Conservation (phyloP, 2,888 invertebrate species). For the Zonitis immaculata region DNA sequence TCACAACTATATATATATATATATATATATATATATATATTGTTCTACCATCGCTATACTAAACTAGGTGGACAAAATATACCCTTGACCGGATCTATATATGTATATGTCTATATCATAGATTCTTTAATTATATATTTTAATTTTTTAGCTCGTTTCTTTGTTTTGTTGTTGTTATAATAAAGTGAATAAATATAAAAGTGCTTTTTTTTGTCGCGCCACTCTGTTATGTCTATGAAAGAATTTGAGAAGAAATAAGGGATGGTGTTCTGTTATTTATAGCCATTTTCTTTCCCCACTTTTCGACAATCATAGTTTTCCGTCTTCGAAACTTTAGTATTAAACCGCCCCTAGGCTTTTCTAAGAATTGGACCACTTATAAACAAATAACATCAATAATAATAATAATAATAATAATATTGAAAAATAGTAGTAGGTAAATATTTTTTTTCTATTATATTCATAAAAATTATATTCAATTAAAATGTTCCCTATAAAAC, state of each 20-base stretch:
- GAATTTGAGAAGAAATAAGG: conserved; percentile 8
- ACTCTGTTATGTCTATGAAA: conserved; percentile 30
- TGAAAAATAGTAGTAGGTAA: too few relatives aligned
- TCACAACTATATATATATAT: conserved; percentile 33
- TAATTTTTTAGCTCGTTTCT: neutral
- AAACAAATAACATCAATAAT: neutral
- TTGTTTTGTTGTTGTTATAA: too few relatives aligned
- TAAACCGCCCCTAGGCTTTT: conserved; percentile 41
- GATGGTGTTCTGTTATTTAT: conserved; percentile 41
- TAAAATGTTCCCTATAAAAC: too few relatives aligned
- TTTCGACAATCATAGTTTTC: conserved; percentile 47
- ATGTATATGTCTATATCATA: too few relatives aligned
- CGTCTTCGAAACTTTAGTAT: conserved; percentile 43
- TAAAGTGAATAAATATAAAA: too few relatives aligned
- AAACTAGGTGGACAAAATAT: conserved; percentile 6
- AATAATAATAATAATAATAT: too few relatives aligned
- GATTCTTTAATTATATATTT: conserved; percentile 1
- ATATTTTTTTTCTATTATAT: too few relatives aligned
- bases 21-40: too few relatives aligned
- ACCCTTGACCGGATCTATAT: conserved; percentile 14
- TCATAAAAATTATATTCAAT: too few relatives aligned
- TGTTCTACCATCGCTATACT: neutral
- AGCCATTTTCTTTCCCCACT: conserved; percentile 42
- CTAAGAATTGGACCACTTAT: conserved; percentile 35
- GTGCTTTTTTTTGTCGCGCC: neutral